Base-by-base conservation (phyloP, 2,888 invertebrate genomes). In the Cheilosia soror region DNA sequence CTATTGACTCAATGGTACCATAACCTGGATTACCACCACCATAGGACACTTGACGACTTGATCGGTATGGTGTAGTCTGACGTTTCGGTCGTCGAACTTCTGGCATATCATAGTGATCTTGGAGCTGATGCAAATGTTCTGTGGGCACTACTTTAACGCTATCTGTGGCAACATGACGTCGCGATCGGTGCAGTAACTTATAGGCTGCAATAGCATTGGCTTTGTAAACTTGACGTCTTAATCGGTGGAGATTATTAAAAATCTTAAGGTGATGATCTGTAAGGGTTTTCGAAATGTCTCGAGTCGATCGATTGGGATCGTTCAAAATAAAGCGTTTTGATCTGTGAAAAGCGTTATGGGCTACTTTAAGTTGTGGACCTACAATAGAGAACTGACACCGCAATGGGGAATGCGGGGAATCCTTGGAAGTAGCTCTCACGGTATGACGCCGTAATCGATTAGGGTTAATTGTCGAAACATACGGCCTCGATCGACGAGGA, bases 1-100 rank as follows among this genome's bases (percentile, higher is more conserved):
- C 91, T n/a, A 91, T 91, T 11, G 90, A 86, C 73, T 91, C 90
- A 58, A 91, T 44, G 0, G 91, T 89, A 5, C 90, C 89, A 65
- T 89, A 90, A 7, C 89, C 83, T 0, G 89, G 88, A 47, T 68
- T 88, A 44, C 89, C 47, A 9, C 90, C 55, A 15, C 76, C 57
- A 44, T 77, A 81, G 9, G 42, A 20, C 5, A 53, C 44, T n/a
- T 78, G 78, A 2, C 78, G 78, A 7, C 7, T 77, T 15, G 65
- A 60, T 53, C 76, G 69, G 47, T 15, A 15, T 47, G 47, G 7
- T 7, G 20, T 6, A 2, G 15, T 2, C 20, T 47, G 47, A 47
- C 47, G 47, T 6, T 20, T 47, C 20, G 15, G 1, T 4, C 47
- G 15, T 7, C 5, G 15, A 47, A 15, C 47, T 20, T 47, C 5